phyloP scores from a whole-genome alignment of 64 coral and sea anemone species.

The Dendrophyllia cribrosa region DNA sequence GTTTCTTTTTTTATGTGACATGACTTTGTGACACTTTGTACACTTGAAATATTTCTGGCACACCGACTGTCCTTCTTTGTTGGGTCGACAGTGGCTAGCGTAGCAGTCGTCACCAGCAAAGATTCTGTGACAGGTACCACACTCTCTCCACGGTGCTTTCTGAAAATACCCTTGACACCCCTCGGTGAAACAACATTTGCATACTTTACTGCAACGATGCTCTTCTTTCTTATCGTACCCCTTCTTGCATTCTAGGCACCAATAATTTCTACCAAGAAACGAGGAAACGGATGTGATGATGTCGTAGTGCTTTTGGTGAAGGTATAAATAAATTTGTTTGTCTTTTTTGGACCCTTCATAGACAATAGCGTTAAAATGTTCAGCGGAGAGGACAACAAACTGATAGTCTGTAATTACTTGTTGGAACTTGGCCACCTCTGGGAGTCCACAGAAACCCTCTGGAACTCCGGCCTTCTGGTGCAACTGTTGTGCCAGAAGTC shows the following conservation, averaged over 20 bases:
- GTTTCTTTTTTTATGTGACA: slow-evolving; percentile 15
- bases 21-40: slow-evolving; percentile 42
- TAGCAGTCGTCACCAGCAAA: slow-evolving; percentile 62
- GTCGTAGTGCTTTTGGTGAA: slow-evolving; percentile 43
- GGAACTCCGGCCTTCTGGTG: slow-evolving; percentile 26
- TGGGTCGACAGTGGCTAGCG: slow-evolving; percentile 1
- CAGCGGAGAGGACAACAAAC: slow-evolving; percentile 42
- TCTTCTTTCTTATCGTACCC: slow-evolving; percentile 26
- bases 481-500: slow-evolving; percentile 3
- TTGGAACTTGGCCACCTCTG: slow-evolving; percentile 52
- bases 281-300: slow-evolving; percentile 33
- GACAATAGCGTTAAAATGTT: slow-evolving; percentile 33
- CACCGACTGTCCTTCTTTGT: background rate
- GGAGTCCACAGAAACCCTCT: slow-evolving; percentile 21
- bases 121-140: slow-evolving; percentile 36
- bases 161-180: background rate
- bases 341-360: slow-evolving; percentile 43
- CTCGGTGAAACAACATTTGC: slow-evolving; percentile 31
- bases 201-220: slow-evolving; percentile 49
- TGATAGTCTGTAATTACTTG: slow-evolving; percentile 50
- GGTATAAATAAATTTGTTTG: slow-evolving; percentile 34
- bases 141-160: slow-evolving; percentile 12
- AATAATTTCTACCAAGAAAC: slow-evolving; percentile 32
- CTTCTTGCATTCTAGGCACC: slow-evolving; percentile 42
- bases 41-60: slow-evolving; percentile 47